Conservation (phyloP, 2,888 invertebrate species). For the Diploptera punctata region DNA sequence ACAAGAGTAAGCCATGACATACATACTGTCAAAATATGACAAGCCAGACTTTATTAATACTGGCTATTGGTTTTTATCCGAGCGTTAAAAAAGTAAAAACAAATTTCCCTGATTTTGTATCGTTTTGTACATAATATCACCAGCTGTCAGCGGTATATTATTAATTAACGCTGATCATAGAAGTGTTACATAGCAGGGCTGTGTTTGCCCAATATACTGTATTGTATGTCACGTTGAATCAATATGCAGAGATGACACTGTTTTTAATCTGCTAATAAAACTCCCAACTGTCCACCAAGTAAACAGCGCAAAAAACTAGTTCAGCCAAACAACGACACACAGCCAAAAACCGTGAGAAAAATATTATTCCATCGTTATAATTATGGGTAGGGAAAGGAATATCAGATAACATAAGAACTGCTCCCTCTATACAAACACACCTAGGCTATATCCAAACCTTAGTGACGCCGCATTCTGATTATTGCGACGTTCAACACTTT, state of each 20-base stretch:
- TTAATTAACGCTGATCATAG: slow-evolving; percentile 16
- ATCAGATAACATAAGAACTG: no score
- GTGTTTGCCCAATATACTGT: not conserved
- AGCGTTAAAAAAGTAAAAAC: slow-evolving; percentile 3
- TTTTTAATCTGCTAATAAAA: slow-evolving; percentile 30
- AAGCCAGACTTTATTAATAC: slow-evolving; percentile 22
- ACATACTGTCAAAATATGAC: slow-evolving; percentile 14
- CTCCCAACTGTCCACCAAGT: not conserved
- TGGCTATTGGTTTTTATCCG: slow-evolving; percentile 12
- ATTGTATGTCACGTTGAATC: not conserved
- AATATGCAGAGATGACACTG: slow-evolving; percentile 10
- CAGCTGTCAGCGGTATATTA: slow-evolving; percentile 1
- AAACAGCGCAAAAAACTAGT: not conserved
- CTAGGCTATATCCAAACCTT: no score
- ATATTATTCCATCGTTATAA: no score
- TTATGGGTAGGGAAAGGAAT: no score
- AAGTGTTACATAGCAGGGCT: slow-evolving; percentile 1
- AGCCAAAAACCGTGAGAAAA: no score
- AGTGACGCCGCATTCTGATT: no score
- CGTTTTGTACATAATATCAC: slow-evolving; percentile 1
- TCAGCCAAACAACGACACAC: no score
- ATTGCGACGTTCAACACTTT: no score
- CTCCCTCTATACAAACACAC: no score
- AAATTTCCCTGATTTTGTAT: slow-evolving; percentile 13
- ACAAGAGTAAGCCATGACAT: slow-evolving; percentile 16